Base-by-base conservation (phyloP, 53 echinoderm and acorn worm species). In the Paracentrotus lividus region DNA sequence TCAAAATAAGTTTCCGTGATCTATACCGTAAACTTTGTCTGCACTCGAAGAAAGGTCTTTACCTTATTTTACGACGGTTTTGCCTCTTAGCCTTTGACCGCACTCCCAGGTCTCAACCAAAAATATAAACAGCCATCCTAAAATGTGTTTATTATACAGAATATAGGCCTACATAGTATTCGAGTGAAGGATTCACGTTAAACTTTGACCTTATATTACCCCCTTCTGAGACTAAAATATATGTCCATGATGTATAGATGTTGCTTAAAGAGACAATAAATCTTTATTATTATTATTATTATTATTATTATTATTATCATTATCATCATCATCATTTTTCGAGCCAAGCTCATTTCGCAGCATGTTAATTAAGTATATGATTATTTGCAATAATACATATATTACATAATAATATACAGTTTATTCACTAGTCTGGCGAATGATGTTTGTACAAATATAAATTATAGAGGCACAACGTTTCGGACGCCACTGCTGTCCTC, bases 201-300 rank as follows among this genome's bases (percentile, higher is more conserved):
- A 36, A 18, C 36, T 36, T 72, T 20, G 32, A 18, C 20, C 72
- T 32, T 40, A 0, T 72, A 38, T 72, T 21, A 40, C 72, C 72
- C 72, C 72, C 72, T 72, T 40, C 72, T 72, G 72, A 72, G 36
- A 72, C 20, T 2, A 40, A 57, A 72, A 72, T 72, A 36, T 64
- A 31, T 12, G 29, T 27, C 64, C 64, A 64, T 31, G 31, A 64
- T 64, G 64, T 29, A 64, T 27, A 10, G 31, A 64, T 64, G 64
- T 18, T 16, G 64, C 13, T 29, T 29, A 59, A 64, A 64, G 9
- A 64, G 64, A 64, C 31, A 29, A 64, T 64, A 64, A 64, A 64
- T 64, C 64, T 64, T 59, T 59, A 20, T 59, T n/a, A n/a, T 24
- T 58, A 23, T 59, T 21, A 23, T 59, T 51, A 51, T 51, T 51